Base-by-base conservation (phyloP, 2,888 invertebrate species). In the Polydrusus pterygomalis region DNA sequence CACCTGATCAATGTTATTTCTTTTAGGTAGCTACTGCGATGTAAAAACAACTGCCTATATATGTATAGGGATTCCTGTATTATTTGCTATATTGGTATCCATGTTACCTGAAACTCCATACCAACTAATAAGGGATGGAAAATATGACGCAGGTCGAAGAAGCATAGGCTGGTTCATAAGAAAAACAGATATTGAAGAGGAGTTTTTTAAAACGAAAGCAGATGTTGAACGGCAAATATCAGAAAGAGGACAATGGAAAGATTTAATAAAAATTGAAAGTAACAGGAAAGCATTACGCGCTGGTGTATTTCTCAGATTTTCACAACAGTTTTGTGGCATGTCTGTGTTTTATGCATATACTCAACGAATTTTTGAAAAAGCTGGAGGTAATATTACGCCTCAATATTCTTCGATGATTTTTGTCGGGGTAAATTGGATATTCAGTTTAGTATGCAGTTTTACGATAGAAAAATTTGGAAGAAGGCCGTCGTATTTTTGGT, bases 311-410 rank as follows among this genome's bases (percentile, higher is more conserved):
- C 70, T 85, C 11, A 78, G 86, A 71, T 78, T 79, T 6, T 80
- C 82, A 17, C 85, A 86, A 78, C 85, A 85, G 73, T 75, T 85
- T n/a, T 79, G 81, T n/a, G 87, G 87, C 10, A 78, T 83, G 25
- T 71, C 79, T 1, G 80, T 82, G 1, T 84, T 86, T 72, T 76
- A 78, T 2, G 79, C 82, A 0, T 85, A 85, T 62, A 82, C 84
- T 1, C 84, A 85, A 68, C 81, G 80, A 25, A 83, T 87, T 64
- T 87, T 87, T 70, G 79, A 82, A 54, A 81, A 84, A 80, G 83
- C 86, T 11, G 86, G 85, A 40, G 84, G 84, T 9, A 79, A 82
- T 65, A 74, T 87, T 1, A 81, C 82, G 6, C 81, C 85, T 9
- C 83, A 80, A 70, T 75, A 80, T 9, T 84, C 85, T 3, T 80